These are phyloP conservation scores for Crepidodera aurea DNA, from an alignment of 2,888 invertebrate species.

Conservation along the genomic window DNA sequence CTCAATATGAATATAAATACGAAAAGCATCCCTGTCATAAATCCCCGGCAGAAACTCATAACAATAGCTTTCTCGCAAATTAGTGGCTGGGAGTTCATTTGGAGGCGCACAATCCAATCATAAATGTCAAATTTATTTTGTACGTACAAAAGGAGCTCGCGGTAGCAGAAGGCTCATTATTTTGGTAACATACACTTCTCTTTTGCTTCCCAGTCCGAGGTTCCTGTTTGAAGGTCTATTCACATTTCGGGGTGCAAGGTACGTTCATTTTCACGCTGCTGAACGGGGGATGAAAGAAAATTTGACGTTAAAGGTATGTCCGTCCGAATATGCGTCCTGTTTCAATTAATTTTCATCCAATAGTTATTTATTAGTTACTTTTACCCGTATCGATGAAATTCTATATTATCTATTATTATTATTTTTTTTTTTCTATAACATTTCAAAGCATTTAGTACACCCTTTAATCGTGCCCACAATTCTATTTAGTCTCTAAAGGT, in stretches of 20 bases:
- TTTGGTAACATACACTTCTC: conserved; percentile 28
- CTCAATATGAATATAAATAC: conserved; percentile 25
- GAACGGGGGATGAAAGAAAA: too few species aligned
- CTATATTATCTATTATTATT: too few species aligned
- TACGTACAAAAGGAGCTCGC: conserved; percentile 24
- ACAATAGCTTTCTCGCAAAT: conserved; percentile 24
- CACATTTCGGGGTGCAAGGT: too few species aligned
- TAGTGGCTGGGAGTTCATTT: conserved; percentile 25
- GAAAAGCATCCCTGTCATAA: conserved; percentile 15
- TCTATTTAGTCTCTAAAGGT: too few species aligned
- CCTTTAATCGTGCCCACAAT: too few species aligned
- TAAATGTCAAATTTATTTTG: conserved; percentile 31
- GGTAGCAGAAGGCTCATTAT: conserved; percentile 30
- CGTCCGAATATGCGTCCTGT: too few species aligned
- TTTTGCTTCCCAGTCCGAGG: not conserved
- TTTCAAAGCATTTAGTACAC: too few species aligned
- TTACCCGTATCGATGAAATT: too few species aligned
- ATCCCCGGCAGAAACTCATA: conserved; percentile 9
- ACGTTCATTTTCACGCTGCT: not conserved
- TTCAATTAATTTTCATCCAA: too few species aligned
- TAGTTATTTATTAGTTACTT: too few species aligned
- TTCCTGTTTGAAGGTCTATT: conserved; percentile 4
- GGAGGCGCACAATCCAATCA: conserved; percentile 25
- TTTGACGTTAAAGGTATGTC: not conserved
- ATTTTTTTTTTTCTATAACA: too few species aligned